Conservation (phyloP, 2,888 invertebrate species). For the Papilio demoleus region DNA sequence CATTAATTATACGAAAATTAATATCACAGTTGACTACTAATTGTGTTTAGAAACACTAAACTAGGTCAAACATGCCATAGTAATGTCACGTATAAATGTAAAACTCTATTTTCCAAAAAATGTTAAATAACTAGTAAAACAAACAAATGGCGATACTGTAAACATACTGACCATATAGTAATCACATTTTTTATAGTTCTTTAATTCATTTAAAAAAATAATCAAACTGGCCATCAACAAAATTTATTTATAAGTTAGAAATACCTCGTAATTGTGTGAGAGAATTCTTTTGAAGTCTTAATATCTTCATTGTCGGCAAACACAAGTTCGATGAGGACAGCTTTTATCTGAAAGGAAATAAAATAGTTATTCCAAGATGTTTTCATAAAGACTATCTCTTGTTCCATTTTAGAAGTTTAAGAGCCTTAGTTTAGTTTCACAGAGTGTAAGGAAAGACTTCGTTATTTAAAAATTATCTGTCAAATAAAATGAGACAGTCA, state of each 20-base stretch:
- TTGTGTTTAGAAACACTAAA: neutral
- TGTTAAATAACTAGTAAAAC: neutral
- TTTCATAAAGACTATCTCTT: no score
- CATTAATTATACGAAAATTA: neutral
- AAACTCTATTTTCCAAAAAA: neutral
- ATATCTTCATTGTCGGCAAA: conserved; percentile 64
- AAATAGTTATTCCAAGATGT: neutral
- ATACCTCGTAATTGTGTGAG: conserved; percentile 67
- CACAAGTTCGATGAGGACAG: conserved; percentile 59
- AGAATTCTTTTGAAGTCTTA: conserved; percentile 53
- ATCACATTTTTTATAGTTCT: neutral
- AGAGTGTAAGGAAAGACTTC: no score
- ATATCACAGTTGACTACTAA: neutral
- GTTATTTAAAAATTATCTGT: no score
- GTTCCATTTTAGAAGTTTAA: no score
- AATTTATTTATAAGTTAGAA: conserved; percentile 35
- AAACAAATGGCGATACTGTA: neutral
- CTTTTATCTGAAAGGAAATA: conserved; percentile 63
- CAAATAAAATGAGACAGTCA: no score
- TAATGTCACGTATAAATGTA: neutral
- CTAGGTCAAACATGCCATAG: neutral
- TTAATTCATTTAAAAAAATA: neutral
- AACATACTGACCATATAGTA: neutral
- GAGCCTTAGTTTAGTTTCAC: no score
- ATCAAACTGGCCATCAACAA: neutral